These are phyloP conservation scores for Drosophila meridionalis DNA, from an alignment of 2,888 invertebrate genomes.

Conservation along the genomic window DNA sequence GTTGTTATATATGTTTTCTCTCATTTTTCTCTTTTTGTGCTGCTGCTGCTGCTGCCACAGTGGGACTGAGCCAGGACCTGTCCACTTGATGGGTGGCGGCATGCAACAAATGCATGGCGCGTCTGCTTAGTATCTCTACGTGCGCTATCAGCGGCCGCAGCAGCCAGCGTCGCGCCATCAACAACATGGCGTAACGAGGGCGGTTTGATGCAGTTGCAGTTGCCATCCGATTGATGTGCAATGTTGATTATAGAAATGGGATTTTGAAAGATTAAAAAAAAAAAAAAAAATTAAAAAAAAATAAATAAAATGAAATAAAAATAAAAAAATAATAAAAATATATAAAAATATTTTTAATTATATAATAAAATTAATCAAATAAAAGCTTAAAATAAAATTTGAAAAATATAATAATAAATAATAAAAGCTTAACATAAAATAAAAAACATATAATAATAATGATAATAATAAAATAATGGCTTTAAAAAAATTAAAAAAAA, in stretches of 20 bases:
- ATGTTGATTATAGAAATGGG: background rate
- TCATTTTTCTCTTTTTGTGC: background rate
- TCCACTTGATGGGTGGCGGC: conserved; percentile 42
- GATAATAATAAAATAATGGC: too few species aligned
- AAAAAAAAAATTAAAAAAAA: too few species aligned
- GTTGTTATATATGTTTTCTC: background rate
- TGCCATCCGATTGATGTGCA: background rate
- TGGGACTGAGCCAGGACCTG: conserved; percentile 13
- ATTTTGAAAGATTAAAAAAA: background rate
- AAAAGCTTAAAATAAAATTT: too few species aligned
- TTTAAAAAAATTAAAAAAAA: too few species aligned
- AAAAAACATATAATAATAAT: too few species aligned
- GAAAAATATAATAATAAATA: too few species aligned
- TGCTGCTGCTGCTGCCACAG: conserved; percentile 7
- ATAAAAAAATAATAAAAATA: too few species aligned
- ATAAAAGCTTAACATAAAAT: too few species aligned
- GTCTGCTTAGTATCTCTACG: conserved; percentile 38
- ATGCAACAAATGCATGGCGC: conserved; percentile 56
- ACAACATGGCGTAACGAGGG: conserved; percentile 25
- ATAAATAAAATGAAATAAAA: too few species aligned
- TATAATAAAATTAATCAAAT: too few species aligned
- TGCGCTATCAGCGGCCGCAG: conserved; percentile 42
- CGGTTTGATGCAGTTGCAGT: background rate
- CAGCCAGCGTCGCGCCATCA: background rate
- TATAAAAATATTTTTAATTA: too few species aligned